These are phyloP conservation scores for Eptatretus burgeri DNA, from an alignment of 2,113 vertebrate species.

Conservation along the genomic window DNA sequence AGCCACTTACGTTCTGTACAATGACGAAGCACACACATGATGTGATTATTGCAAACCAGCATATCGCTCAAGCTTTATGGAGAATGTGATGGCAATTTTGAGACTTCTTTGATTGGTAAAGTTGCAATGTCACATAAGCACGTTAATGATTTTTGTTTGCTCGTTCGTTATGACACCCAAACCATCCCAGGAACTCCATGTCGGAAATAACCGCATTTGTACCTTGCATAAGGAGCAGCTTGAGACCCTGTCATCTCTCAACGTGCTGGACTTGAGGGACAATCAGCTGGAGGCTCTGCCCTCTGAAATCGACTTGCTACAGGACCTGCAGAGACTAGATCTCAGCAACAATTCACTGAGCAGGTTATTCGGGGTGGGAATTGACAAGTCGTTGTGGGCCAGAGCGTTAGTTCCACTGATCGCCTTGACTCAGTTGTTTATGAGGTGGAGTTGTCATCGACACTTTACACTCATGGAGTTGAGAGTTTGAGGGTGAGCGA, in stretches of 20 bases:
- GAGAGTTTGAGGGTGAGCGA: too few species aligned
- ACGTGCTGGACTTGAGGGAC: conserved; percentile 54
- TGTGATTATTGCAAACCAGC: too few species aligned
- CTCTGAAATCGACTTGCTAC: conserved; percentile 34
- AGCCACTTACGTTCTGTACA: too few species aligned
- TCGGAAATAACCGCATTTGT: conserved; percentile 72
- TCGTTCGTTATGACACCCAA: neutral
- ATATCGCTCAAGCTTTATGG: too few species aligned
- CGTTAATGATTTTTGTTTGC: neutral
- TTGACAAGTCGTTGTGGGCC: too few species aligned
- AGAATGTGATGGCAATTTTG: too few species aligned
- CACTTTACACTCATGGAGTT: too few species aligned
- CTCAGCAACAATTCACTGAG: conserved; percentile 65
- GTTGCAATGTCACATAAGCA: conserved; percentile 1
- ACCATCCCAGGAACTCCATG: conserved; percentile 35
- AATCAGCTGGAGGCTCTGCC: conserved; percentile 59
- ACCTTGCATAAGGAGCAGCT: conserved; percentile 29
- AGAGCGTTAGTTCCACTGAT: too few species aligned
- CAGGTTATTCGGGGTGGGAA: conserved; percentile 18
- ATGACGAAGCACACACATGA: too few species aligned
- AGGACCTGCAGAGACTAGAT: conserved; percentile 50
- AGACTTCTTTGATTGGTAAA: too few species aligned
- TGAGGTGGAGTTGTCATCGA: too few species aligned
- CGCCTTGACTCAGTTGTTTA: too few species aligned
- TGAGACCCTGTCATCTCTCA: conserved; percentile 29